A percentile compares a stretch with the other conserved stretches of the same genome.
Evolutionary conservation across 35 echinoderm and acorn worm species (phyloP).

Genomic region (Stichopus chloronotus): DNA sequence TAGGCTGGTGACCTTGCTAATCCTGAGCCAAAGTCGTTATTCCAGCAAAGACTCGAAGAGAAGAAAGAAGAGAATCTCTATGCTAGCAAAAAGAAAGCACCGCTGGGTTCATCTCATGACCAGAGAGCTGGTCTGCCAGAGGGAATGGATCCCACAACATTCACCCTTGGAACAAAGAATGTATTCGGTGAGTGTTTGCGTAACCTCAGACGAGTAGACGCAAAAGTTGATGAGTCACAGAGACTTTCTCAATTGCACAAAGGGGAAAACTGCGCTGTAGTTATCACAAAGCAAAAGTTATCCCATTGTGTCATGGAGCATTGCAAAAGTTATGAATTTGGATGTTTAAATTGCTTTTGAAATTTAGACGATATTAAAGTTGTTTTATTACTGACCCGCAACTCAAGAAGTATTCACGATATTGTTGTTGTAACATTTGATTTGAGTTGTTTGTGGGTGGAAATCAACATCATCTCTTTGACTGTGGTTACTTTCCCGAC

Average conservation of each 20-base stretch:
- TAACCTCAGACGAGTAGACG: not conserved
- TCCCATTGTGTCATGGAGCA: no score
- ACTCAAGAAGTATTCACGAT: no score
- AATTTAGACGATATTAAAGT: no score
- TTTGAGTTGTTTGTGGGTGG: no score
- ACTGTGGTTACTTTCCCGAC: no score
- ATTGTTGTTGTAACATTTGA: no score
- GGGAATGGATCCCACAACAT: constrained; percentile 57
- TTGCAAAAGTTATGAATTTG: no score
- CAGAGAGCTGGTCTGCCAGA: constrained; percentile 79
- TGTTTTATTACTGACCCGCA: no score
- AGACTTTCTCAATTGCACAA: not conserved
- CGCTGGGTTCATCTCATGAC: constrained; percentile 90
- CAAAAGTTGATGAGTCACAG: not conserved
- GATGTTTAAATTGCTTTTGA: no score
- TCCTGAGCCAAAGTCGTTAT: constrained; percentile 85
- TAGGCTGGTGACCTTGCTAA: constrained; percentile 91
- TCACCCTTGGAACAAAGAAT: constrained; percentile 85
- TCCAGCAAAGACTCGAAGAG: constrained; percentile 81
- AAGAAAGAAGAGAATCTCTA: constrained; percentile 89
- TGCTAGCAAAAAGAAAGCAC: constrained; percentile 92
- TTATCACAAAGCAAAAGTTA: no score
- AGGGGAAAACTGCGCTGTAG: no score
- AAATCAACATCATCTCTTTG: no score
- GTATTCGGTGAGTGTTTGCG: constrained; percentile 82